Percentiles rank a stretch among this genome's conserved stretches.
phyloP scores from a whole-genome alignment of 2,888 invertebrate species.

The Tridacna crocea region DNA sequence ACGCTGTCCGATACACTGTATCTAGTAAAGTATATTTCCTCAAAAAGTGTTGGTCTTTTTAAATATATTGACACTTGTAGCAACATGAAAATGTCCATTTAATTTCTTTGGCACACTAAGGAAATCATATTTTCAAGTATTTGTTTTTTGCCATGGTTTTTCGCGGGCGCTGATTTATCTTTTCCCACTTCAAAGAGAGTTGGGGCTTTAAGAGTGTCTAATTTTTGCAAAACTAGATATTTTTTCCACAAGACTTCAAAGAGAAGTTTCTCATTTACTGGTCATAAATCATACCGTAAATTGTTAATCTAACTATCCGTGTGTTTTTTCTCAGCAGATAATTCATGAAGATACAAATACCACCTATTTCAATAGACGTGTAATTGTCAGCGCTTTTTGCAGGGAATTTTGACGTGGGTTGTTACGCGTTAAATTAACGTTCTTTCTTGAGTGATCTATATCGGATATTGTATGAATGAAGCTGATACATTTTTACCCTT shows the following conservation, averaged over 20 bases:
- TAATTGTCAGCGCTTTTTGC: neutral
- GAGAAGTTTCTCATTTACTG: slow-evolving; percentile 16
- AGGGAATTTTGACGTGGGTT: neutral
- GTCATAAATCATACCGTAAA: slow-evolving; percentile 20
- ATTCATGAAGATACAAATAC: neutral
- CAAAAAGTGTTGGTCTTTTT: no score
- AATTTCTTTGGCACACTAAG: neutral
- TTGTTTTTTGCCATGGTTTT: slow-evolving; percentile 15
- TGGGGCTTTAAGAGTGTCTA: slow-evolving; percentile 18
- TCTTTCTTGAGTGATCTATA: neutral
- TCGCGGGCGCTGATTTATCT: slow-evolving; percentile 15
- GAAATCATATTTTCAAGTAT: slow-evolving; percentile 14
- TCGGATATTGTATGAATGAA: no score
- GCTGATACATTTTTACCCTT: no score
- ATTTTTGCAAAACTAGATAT: slow-evolving; percentile 31
- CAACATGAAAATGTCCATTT: no score
- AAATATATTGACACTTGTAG: no score
- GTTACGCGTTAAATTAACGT: neutral
- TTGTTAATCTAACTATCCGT: slow-evolving; percentile 12
- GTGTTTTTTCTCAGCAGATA: neutral
- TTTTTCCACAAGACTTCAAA: slow-evolving; percentile 27
- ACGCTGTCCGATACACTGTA: no score
- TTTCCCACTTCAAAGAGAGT: slow-evolving; percentile 20
- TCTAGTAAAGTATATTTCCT: no score
- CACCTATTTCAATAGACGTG: neutral